Percentiles rank a stretch among this genome's conserved stretches.
Evolutionary conservation across 2,797 vertebrate species (phyloP).

Genomic region (Oreonectes daqikongensis): DNA sequence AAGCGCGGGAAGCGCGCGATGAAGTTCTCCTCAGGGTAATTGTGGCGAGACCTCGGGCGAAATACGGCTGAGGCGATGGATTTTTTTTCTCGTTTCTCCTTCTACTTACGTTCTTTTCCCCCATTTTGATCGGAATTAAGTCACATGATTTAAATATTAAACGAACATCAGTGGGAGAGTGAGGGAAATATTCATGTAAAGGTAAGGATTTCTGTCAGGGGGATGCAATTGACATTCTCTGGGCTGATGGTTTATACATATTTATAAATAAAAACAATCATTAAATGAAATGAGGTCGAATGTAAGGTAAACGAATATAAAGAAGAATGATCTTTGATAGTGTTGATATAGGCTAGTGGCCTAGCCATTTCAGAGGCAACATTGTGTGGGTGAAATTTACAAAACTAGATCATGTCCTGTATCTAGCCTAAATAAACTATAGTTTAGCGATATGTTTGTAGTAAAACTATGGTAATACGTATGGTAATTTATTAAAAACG

Average conservation of each 20-base stretch:
- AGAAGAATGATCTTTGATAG: neutral
- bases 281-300: conserved; percentile 50
- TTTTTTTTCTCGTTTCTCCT: conserved; percentile 66
- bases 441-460: too few relatives aligned
- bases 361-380: neutral
- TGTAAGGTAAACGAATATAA: neutral
- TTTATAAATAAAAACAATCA: conserved; percentile 46
- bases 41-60: conserved; percentile 74
- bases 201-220: conserved; percentile 73
- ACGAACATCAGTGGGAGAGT: conserved; percentile 68
- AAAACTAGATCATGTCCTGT: neutral
- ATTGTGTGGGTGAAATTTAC: neutral
- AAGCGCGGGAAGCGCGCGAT: conserved; percentile 70
- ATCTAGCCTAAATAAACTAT: too few relatives aligned
- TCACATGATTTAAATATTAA: conserved; percentile 80
- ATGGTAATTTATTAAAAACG: too few relatives aligned
- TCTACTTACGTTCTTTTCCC: conserved; percentile 60
- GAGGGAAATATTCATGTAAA: conserved; percentile 73
- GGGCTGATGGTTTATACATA: conserved; percentile 46
- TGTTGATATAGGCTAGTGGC: too few relatives aligned
- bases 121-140: conserved; percentile 34
- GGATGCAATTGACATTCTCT: conserved; percentile 59
- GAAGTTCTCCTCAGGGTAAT: conserved; percentile 75
- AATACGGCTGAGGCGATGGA: conserved; percentile 69
- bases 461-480: too few relatives aligned